Evolutionary conservation across 53 echinoderm and acorn worm species (phyloP).

Genomic region (Actinopyga echinites): DNA sequence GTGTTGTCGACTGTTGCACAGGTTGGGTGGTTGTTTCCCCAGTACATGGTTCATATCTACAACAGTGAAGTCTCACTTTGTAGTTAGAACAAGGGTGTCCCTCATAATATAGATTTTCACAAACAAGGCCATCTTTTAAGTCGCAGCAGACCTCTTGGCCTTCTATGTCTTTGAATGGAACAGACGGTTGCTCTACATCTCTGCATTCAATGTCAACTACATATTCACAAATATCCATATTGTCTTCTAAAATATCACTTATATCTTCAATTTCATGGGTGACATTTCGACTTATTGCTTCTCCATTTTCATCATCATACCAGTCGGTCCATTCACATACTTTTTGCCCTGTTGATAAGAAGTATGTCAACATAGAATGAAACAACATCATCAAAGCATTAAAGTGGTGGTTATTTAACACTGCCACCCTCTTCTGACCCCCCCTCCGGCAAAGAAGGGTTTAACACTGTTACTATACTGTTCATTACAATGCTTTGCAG

Average conservation of each 20-base stretch:
- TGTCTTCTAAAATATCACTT: constrained; percentile 8
- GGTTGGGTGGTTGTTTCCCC: not conserved
- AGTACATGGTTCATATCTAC: constrained; percentile 12
- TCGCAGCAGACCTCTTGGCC: constrained; percentile 36
- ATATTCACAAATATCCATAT: constrained; percentile 27
- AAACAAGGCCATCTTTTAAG: constrained; percentile 21
- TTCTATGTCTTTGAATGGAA: constrained; percentile 7
- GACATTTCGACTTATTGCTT: not conserved
- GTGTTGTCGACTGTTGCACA: too few relatives aligned
- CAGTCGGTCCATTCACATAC: constrained; percentile 58
- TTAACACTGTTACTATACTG: too few relatives aligned
- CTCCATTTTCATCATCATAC: constrained; percentile 49
- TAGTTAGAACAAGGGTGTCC: constrained; percentile 34
- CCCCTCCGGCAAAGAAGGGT: too few relatives aligned
- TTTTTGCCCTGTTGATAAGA: not conserved
- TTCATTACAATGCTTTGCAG: too few relatives aligned
- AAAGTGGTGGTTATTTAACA: too few relatives aligned
- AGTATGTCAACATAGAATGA: too few relatives aligned
- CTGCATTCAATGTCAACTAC: constrained; percentile 23
- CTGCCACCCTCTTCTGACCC: too few relatives aligned
- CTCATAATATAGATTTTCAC: constrained; percentile 22
- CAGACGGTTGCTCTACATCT: not conserved
- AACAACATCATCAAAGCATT: too few relatives aligned
- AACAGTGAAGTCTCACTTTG: constrained; percentile 1
- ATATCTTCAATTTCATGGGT: constrained; percentile 41